Conservation (phyloP, 1,140 invertebrate species). For the Cydia fagiglandana region DNA sequence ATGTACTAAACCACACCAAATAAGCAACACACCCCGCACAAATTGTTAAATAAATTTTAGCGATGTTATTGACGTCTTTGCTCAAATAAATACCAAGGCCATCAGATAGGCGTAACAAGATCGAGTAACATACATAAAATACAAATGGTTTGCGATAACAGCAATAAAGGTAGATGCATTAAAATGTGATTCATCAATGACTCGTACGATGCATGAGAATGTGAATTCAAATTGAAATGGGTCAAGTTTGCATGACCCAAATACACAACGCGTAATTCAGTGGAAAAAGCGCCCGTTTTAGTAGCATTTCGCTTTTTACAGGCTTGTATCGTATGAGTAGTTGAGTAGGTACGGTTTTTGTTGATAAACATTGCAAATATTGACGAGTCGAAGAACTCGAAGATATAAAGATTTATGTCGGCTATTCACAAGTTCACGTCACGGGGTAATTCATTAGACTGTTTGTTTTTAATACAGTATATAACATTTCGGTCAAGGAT, state of each 20-base stretch:
- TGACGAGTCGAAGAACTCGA: background rate
- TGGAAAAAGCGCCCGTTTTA: background rate
- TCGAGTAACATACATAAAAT: background rate
- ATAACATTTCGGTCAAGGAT: conserved; percentile 10
- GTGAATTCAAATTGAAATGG: background rate
- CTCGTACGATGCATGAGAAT: background rate
- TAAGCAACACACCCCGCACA: too few relatives aligned
- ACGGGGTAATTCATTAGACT: background rate
- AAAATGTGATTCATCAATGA: conserved; percentile 1
- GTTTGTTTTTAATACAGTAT: background rate
- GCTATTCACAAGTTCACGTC: background rate
- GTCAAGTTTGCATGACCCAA: background rate
- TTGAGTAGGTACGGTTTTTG: too few relatives aligned
- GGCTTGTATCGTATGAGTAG: background rate
- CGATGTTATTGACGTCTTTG: background rate
- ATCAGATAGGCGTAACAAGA: background rate
- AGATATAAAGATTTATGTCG: background rate
- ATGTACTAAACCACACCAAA: too few relatives aligned
- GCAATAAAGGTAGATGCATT: background rate
- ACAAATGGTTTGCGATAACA: background rate
- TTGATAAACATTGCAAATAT: background rate
- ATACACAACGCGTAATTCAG: background rate
- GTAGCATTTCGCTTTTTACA: background rate
- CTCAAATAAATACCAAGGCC: background rate
- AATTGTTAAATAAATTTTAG: background rate